Conservation (phyloP, 1,140 invertebrate genomes). For the Drosophila varians region DNA sequence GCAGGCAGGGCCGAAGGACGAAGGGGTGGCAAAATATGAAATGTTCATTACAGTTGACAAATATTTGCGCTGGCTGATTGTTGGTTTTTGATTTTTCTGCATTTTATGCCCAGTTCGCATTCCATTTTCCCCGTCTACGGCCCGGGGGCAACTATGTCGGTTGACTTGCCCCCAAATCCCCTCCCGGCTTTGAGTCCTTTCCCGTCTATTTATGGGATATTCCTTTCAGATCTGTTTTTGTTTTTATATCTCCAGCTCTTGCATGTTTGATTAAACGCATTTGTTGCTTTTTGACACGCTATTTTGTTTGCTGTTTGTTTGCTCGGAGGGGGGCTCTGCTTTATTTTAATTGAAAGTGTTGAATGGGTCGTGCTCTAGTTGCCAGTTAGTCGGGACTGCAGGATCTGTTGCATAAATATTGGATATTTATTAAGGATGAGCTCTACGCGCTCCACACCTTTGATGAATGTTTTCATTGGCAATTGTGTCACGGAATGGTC, state of each 20-base stretch:
- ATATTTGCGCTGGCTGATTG: conserved; percentile 71
- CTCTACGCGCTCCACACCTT: not conserved
- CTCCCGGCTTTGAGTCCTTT: conserved; percentile 24
- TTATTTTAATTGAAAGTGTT: conserved; percentile 59
- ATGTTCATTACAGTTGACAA: conserved; percentile 82
- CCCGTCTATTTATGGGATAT: conserved; percentile 8
- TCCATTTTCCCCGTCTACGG: conserved; percentile 25
- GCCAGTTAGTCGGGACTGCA: conserved; percentile 16
- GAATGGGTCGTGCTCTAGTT: conserved; percentile 34
- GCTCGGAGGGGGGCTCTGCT: conserved; percentile 13
- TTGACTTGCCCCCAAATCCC: conserved; percentile 27
- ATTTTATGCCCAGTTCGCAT: conserved; percentile 62
- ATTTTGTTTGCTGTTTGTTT: conserved; percentile 44
- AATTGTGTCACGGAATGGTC: not conserved
- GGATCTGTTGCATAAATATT: conserved; percentile 20
- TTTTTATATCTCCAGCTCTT: conserved; percentile 26
- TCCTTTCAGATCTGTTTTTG: conserved; percentile 11
- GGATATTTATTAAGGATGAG: conserved; percentile 13
- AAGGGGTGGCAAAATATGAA: conserved; percentile 68
- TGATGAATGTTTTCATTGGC: not conserved
- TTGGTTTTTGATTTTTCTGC: conserved; percentile 59
- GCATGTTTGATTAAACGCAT: conserved; percentile 81
- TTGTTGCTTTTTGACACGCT: conserved; percentile 74
- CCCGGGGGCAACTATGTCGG: conserved; percentile 35
- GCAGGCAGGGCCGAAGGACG: not conserved